Evolutionary conservation across 2,888 invertebrate genomes (phyloP).

Genomic region (Sinohyriopsis cumingii): DNA sequence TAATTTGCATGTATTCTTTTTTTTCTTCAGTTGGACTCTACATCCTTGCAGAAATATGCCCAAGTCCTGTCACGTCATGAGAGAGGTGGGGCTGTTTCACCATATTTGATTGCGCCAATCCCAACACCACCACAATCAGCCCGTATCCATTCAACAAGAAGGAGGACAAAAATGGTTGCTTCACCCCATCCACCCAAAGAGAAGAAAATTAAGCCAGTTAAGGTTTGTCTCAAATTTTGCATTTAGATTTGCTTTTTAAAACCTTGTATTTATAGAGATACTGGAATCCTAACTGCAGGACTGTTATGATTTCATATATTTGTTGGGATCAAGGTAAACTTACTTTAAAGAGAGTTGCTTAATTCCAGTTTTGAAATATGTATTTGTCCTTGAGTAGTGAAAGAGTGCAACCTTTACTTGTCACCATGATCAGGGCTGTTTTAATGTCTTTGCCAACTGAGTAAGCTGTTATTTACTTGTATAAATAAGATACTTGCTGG

Average conservation of each 20-base stretch:
- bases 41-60: conserved; percentile 65
- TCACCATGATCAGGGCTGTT: no score
- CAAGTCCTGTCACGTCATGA: conserved; percentile 56
- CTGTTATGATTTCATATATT: no score
- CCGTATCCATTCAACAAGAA: conserved; percentile 24
- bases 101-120: conserved; percentile 59
- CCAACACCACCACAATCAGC: conserved; percentile 55
- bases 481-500: no score
- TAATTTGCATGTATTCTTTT: neutral
- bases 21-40: conserved; percentile 62
- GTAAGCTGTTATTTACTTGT: no score
- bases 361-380: no score
- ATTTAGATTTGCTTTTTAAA: neutral
- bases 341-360: no score
- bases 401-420: no score
- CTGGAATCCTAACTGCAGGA: no score
- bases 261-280: no score
- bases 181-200: conserved; percentile 22
- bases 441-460: no score
- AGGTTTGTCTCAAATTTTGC: conserved; percentile 15
- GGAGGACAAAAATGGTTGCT: conserved; percentile 29
- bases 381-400: no score
- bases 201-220: conserved; percentile 24
- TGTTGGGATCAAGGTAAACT: no score
- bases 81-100: conserved; percentile 51